Conservation (phyloP, 2,888 invertebrate species). For the Mythimna ferrago region DNA sequence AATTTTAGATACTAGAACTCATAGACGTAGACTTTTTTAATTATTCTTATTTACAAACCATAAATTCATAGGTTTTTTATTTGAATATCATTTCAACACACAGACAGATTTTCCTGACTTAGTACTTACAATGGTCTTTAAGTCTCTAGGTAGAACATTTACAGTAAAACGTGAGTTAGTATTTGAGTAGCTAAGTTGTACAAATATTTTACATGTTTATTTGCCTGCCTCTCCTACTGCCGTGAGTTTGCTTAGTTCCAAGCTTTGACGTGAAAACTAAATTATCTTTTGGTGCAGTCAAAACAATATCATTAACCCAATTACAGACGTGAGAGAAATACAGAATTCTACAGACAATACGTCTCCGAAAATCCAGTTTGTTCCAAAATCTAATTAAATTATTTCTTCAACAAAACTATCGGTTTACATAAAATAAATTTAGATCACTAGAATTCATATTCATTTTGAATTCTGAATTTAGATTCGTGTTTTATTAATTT, state of each 20-base stretch:
- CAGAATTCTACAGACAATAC: not conserved
- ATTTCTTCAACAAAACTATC: constrained; percentile 15
- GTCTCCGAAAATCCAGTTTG: not conserved
- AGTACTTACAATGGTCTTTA: not conserved
- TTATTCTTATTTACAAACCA: too few relatives aligned
- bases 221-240: not conserved
- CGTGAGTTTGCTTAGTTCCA: not conserved
- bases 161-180: not conserved
- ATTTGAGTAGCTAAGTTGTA: not conserved
- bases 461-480: constrained; percentile 24
- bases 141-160: not conserved
- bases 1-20: too few relatives aligned
- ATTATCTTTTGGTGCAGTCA: not conserved
- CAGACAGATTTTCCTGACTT: not conserved
- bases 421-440: constrained; percentile 22
- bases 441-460: constrained; percentile 14
- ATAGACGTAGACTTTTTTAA: too few relatives aligned
- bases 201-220: constrained; percentile 1
- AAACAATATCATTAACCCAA: constrained; percentile 1
- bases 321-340: constrained; percentile 8
- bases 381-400: constrained; percentile 21
- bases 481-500: constrained; percentile 27
- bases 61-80: too few relatives aligned
- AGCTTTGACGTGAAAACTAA: not conserved
- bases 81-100: not conserved